Base-by-base conservation (phyloP, 1,140 invertebrate genomes). In the Apocrypta bakeri region DNA sequence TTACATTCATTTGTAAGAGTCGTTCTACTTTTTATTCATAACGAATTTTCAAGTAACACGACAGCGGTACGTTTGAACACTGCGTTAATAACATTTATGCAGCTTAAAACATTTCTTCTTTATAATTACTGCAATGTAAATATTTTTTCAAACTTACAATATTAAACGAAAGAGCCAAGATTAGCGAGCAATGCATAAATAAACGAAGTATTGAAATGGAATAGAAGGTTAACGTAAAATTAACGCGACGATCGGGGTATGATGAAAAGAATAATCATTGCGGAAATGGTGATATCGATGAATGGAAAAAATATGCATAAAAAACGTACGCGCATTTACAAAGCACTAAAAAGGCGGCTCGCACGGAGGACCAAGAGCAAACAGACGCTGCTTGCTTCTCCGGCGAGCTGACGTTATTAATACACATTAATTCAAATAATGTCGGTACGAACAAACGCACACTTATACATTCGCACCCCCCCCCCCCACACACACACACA, bases 281-380 rank as follows among this genome's bases (percentile, higher is more conserved):
- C 3, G 3, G 33, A 37, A 37, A 86, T 61, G 83, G 9, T 56
- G 48, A 56, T 4, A 56, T 6, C 1, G 6, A 2, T 6, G 17
- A 81, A 33, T 61, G 73, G 61, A 75, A 64, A 84, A 84, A 86
- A 86, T 85, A 82, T 84, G 82, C 66, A 76, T 80, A 64, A 83
- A 85, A 88, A 88, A 88, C 85, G 87, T 91, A 91, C 85, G 87
- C 89, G 90, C 88, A 90, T 91, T 79, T 89, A 91, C 86, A 90
- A 92, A 91, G 89, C 90, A 91, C 88, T 90, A 92, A 91, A 83
- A 40, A 31, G 3, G 87, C 90, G 88, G 91, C 91, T 92, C 91
- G 91, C 89, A 87, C 90, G 91, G 91, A 92, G 90, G 90, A 92
- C 91, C 91, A 87, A 90, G 81, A 83, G 25, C 72, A 64, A 42